phyloP scores from a whole-genome alignment of 1,140 invertebrate genomes.

The Antheraea pernyi region DNA sequence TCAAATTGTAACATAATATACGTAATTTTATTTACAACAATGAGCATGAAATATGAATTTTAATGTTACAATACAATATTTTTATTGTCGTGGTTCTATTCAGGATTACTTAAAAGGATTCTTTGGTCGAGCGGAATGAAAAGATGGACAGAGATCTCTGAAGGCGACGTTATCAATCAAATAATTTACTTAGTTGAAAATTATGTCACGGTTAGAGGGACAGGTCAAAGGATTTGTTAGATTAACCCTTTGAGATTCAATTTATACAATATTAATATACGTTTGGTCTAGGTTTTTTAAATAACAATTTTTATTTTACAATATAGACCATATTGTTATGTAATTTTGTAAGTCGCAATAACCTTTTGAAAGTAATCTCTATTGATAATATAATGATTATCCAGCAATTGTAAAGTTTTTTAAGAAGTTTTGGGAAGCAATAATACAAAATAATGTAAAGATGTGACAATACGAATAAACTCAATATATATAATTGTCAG shows the following conservation, averaged over 20 bases:
- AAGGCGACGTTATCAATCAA: slow-evolving; percentile 50
- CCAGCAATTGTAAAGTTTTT: too few species aligned
- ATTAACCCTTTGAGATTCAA: slow-evolving; percentile 17
- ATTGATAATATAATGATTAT: too few species aligned
- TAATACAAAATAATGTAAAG: too few species aligned
- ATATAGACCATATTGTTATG: background rate
- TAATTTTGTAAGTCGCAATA: too few species aligned
- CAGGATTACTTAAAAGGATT: slow-evolving; percentile 9
- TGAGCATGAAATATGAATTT: slow-evolving; percentile 67
- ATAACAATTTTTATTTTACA: background rate
- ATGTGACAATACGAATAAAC: too few species aligned
- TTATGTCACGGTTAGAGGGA: slow-evolving; percentile 26
- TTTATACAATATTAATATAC: background rate
- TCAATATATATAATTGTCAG: too few species aligned
- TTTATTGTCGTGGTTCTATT: slow-evolving; percentile 55
- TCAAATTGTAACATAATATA: slow-evolving; percentile 69
- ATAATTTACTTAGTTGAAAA: slow-evolving; percentile 20
- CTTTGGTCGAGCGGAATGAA: background rate
- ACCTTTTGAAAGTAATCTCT: too few species aligned
- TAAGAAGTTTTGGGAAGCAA: too few species aligned
- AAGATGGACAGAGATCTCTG: background rate
- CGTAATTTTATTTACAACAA: slow-evolving; percentile 59
- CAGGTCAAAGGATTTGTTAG: slow-evolving; percentile 43
- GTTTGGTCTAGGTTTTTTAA: background rate
- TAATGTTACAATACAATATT: slow-evolving; percentile 60